A percentile compares a stretch with the other conserved stretches of the same genome.
phyloP scores from a whole-genome alignment of 2,797 vertebrate species.

The Betta splendens region DNA sequence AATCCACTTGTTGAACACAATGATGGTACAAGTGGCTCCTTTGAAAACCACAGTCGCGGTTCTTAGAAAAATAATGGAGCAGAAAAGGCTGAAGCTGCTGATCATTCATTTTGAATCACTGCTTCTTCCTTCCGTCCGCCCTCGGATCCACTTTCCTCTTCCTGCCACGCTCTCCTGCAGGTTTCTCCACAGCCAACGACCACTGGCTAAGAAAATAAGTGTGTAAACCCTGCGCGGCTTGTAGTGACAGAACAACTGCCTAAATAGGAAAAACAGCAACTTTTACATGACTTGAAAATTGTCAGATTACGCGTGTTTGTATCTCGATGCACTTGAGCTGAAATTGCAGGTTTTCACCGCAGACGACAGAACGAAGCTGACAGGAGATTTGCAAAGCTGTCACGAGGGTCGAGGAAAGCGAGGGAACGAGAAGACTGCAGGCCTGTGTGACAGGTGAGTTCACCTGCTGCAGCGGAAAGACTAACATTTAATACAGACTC shows the following conservation, averaged over 20 bases:
- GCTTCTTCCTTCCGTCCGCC: constrained; percentile 2
- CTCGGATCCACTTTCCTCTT: background rate
- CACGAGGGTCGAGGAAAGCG: constrained; percentile 23
- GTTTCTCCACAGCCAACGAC: constrained; percentile 7
- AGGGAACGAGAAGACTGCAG: constrained; percentile 14
- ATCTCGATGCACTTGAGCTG: constrained; percentile 27
- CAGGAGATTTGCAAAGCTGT: constrained; percentile 40
- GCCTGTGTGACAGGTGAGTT: background rate
- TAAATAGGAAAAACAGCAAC: constrained; percentile 26
- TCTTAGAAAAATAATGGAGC: constrained; percentile 21
- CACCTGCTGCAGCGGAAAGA: constrained; percentile 1
- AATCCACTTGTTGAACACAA: constrained; percentile 73
- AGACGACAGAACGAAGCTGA: constrained; percentile 34
- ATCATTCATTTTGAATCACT: constrained; percentile 17
- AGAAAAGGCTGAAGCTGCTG: constrained; percentile 24
- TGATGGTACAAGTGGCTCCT: constrained; percentile 62
- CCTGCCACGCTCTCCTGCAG: constrained; percentile 1
- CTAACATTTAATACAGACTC: background rate
- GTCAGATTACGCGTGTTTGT: constrained; percentile 38
- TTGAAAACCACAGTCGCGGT: constrained; percentile 19
- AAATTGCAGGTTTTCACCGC: constrained; percentile 56
- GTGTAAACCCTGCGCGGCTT: constrained; percentile 15
- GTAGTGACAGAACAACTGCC: constrained; percentile 3
- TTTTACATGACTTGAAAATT: constrained; percentile 40
- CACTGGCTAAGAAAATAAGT: constrained; percentile 32